Conservation (phyloP, 2,888 invertebrate species). For the Lacanobia wlatinum region DNA sequence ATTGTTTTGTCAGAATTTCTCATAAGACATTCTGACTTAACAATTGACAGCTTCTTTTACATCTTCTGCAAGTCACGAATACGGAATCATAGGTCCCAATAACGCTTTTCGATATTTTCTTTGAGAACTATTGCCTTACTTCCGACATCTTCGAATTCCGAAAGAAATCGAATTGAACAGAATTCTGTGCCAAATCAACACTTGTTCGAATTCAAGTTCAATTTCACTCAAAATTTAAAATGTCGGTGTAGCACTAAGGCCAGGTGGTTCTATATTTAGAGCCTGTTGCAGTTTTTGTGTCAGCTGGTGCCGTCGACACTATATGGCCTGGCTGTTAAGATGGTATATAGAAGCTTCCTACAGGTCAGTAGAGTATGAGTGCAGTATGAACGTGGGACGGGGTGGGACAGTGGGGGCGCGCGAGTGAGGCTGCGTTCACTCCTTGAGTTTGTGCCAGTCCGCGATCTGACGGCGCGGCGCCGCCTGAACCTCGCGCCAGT, state of each 20-base stretch:
- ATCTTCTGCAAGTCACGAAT: too few relatives aligned
- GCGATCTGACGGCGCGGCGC: constrained; percentile 99
- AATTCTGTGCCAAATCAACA: background rate
- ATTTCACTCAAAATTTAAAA: background rate
- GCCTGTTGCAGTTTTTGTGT: background rate
- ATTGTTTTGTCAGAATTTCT: too few relatives aligned
- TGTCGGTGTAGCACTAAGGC: background rate
- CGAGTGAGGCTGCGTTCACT: constrained; percentile 90
- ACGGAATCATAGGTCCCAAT: too few relatives aligned
- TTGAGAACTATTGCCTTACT: too few relatives aligned
- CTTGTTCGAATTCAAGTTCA: background rate
- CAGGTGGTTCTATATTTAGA: background rate
- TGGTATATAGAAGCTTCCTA: background rate
- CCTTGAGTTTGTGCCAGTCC: constrained; percentile 99
- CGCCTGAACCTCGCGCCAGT: constrained; percentile 99
- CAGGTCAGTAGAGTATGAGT: constrained; percentile 22
- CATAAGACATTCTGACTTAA: too few relatives aligned
- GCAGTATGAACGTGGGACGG: constrained; percentile 44
- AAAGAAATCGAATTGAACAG: background rate
- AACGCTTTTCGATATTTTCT: too few relatives aligned
- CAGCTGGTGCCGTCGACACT: background rate
- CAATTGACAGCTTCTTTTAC: too few relatives aligned
- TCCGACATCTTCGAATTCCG: background rate
- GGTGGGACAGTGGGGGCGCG: constrained; percentile 1
- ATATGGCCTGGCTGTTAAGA: background rate